A percentile compares a stretch with the other conserved stretches of the same genome.
These are phyloP conservation scores for Plagodis pulveraria DNA, from an alignment of 2,888 invertebrate species.

Conservation along the genomic window DNA sequence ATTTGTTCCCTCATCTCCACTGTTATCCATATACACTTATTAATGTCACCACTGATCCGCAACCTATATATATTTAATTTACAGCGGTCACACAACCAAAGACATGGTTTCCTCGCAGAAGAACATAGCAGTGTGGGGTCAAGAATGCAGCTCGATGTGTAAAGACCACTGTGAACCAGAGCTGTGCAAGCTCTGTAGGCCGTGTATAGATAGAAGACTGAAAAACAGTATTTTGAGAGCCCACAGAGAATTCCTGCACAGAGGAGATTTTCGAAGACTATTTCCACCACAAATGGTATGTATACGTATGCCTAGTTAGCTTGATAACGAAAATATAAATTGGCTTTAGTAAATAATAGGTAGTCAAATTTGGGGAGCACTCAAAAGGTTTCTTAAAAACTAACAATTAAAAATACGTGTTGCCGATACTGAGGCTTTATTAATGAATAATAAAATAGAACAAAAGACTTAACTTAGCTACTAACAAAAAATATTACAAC, in stretches of 20 bases:
- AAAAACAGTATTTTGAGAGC: conserved; percentile 86
- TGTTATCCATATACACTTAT: too few relatives aligned
- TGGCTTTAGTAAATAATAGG: too few relatives aligned
- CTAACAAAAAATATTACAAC: too few relatives aligned
- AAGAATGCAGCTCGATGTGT: conserved; percentile 84
- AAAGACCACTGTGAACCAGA: conserved; percentile 84
- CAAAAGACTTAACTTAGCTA: too few relatives aligned
- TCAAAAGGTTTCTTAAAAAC: too few relatives aligned
- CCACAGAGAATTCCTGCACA: conserved; percentile 92
- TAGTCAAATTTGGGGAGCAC: too few relatives aligned
- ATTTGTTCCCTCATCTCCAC: neutral
- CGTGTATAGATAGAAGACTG: conserved; percentile 88
- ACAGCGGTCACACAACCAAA: conserved; percentile 70
- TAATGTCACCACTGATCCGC: neutral
- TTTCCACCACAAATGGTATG: conserved; percentile 89
- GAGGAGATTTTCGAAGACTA: conserved; percentile 91
- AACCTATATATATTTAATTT: neutral
- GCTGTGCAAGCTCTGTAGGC: conserved; percentile 91
- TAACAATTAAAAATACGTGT: too few relatives aligned
- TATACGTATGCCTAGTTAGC: neutral
- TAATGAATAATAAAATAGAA: too few relatives aligned
- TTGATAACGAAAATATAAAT: too few relatives aligned
- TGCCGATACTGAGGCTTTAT: too few relatives aligned
- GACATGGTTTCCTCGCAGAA: conserved; percentile 91
- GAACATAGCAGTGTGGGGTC: conserved; percentile 91